These are phyloP conservation scores for Mesorhabditis sp. DNA, from an alignment of 2,888 invertebrate species.

Conservation along the genomic window DNA sequence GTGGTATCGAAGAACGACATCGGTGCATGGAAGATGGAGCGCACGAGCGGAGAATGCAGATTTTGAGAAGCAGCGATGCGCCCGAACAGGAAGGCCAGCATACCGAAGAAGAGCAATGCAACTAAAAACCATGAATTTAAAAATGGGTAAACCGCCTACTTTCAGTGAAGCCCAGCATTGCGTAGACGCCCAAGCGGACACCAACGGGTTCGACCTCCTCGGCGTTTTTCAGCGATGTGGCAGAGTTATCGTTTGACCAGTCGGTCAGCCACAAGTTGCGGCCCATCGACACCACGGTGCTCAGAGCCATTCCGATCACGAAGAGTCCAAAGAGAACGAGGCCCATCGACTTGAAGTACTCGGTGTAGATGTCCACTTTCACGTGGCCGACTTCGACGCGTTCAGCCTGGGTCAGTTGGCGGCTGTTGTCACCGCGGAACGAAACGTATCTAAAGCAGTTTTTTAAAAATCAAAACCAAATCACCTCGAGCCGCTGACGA, in stretches of 20 bases:
- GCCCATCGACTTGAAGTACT: conserved; percentile 55
- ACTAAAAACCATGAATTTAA: conserved; percentile 34
- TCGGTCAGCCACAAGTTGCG: conserved; percentile 56
- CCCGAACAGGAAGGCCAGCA: conserved; percentile 52
- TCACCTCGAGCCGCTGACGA: conserved; percentile 13
- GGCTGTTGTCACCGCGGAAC: conserved; percentile 6
- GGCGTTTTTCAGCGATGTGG: conserved; percentile 52
- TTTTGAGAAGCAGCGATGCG: conserved; percentile 51
- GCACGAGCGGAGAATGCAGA: conserved; percentile 54
- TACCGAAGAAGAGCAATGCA: conserved; percentile 49
- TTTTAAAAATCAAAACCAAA: too few relatives aligned
- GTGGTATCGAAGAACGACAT: conserved; percentile 57
- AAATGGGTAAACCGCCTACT: conserved; percentile 20
- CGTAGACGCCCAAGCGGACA: conserved; percentile 51
- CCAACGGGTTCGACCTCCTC: conserved; percentile 25
- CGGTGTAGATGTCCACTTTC: conserved; percentile 46
- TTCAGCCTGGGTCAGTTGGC: conserved; percentile 44
- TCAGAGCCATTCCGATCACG: conserved; percentile 44
- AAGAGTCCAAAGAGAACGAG: conserved; percentile 38
- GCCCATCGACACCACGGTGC: conserved; percentile 50
- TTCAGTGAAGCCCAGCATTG: conserved; percentile 53
- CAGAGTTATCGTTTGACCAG: conserved; percentile 31
- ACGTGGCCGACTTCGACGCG: conserved; percentile 55
- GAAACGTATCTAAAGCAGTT: not conserved
- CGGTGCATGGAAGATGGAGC: conserved; percentile 53